These are phyloP conservation scores for Alcis repandata DNA, from an alignment of 2,888 invertebrate genomes.

Conservation along the genomic window DNA sequence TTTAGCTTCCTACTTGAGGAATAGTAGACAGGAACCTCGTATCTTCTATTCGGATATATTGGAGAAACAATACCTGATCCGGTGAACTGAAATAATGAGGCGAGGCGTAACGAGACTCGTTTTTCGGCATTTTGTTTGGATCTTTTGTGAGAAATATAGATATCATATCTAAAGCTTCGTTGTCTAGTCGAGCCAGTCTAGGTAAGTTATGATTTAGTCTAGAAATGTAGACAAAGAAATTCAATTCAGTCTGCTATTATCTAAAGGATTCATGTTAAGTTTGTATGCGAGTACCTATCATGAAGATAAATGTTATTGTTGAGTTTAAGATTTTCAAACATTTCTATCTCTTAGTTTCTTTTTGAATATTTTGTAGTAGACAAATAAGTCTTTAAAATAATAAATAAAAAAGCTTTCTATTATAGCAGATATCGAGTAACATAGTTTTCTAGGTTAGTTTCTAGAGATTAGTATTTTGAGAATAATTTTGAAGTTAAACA, in stretches of 20 bases:
- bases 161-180: slow-evolving; percentile 1
- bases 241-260: background rate
- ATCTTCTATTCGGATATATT: slow-evolving; percentile 52
- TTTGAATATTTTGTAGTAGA: too few species aligned
- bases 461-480: too few species aligned
- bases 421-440: too few species aligned
- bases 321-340: too few species aligned
- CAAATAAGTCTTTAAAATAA: too few species aligned
- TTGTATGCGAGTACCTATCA: too few species aligned
- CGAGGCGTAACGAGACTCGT: slow-evolving; percentile 52
- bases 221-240: background rate
- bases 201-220: background rate
- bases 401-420: too few species aligned
- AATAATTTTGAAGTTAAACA: too few species aligned
- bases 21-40: background rate
- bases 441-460: too few species aligned
- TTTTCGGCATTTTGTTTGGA: slow-evolving; percentile 22
- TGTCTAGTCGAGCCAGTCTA: background rate
- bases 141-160: slow-evolving; percentile 18
- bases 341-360: too few species aligned
- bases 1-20: background rate
- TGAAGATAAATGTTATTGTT: background rate
- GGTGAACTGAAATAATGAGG: slow-evolving; percentile 61
- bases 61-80: slow-evolving; percentile 63
- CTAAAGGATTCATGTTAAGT: too few species aligned